Base-by-base conservation (phyloP, 1,140 invertebrate genomes). In the Holcopasites calliopsidis region DNA sequence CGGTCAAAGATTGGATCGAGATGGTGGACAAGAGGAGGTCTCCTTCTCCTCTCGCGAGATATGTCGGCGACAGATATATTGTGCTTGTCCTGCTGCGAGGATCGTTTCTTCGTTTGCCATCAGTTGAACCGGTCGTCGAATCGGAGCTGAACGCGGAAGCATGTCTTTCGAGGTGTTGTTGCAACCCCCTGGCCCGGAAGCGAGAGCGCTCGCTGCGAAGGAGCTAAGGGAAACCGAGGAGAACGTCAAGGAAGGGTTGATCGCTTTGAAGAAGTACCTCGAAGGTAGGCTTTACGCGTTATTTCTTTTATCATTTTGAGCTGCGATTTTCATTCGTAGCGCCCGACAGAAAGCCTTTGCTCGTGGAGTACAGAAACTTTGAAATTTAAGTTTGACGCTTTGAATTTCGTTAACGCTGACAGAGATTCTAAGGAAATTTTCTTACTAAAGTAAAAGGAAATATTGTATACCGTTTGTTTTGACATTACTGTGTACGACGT, bases 191-290 rank as follows among this genome's bases (percentile, higher is more conserved):
- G 87, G 60, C 55, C 80, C 71, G 13, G 92, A 92, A 57, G 79
- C 87, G 6, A 88, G 91, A 80, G 92, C 93, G 65, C 90, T 94
- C 49, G 95, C 95, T 2, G 89, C 91, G 61, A 92, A 92, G 42
- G 95, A 96, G 87, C 88, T 96, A 1, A 87, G 95, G 52, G 95
- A 96, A 83, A 93, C 93, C 0, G 93, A 94, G 0, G 95, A 95
- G 80, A 93, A 92, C 71, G 92, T 94, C 0, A 92, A 93, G 79
- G 88, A 93, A 21, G 94, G 92, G 18, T 88, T 95, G n/a, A 89
- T 87, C 71, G 93, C 93, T 33, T 88, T 96, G 1, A 91, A 92
- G 61, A 92, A 93, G 81, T 88, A 95, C 16, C 88, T 96, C 0
- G 92, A 94, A 82, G 94, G 94, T 89, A 13, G 81, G 83, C 58